Percentiles rank a stretch among this genome's conserved stretches.
These are phyloP conservation scores for Champsocephalus esox DNA, from an alignment of 2,797 vertebrate species.

Conservation along the genomic window DNA sequence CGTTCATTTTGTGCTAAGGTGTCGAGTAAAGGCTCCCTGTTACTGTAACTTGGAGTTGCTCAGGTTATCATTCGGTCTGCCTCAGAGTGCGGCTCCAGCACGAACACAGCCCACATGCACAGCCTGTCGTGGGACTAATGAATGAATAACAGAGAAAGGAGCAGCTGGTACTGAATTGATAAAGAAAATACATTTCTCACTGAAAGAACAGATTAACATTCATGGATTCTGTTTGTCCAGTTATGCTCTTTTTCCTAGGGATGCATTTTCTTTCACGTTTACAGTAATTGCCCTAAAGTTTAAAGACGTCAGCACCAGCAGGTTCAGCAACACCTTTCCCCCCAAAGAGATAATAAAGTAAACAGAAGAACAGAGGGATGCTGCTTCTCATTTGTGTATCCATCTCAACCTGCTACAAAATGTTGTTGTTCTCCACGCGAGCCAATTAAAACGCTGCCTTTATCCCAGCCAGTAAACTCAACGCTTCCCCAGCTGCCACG, in stretches of 20 bases:
- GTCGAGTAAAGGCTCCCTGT: not conserved
- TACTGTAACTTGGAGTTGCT: slow-evolving; percentile 11
- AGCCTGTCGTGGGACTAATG: slow-evolving; percentile 28
- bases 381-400: slow-evolving; percentile 32
- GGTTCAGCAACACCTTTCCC: slow-evolving; percentile 29
- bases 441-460: slow-evolving; percentile 56
- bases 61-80: slow-evolving; percentile 29
- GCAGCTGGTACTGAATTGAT: slow-evolving; percentile 30
- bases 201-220: slow-evolving; percentile 49
- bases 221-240: slow-evolving; percentile 29
- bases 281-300: slow-evolving; percentile 14
- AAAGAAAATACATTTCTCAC: slow-evolving; percentile 30
- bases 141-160: slow-evolving; percentile 37
- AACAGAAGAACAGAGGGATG: slow-evolving; percentile 29
- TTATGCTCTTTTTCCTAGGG: slow-evolving; percentile 6
- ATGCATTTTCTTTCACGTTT: slow-evolving; percentile 14
- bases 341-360: slow-evolving; percentile 8
- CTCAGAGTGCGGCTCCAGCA: not conserved
- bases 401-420: slow-evolving; percentile 41
- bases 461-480: slow-evolving; percentile 30
- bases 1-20: no score
- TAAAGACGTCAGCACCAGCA: slow-evolving; percentile 16
- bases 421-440: slow-evolving; percentile 46
- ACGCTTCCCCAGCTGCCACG: slow-evolving; percentile 25
- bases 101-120: slow-evolving; percentile 1